Conservation (phyloP, 1,140 invertebrate species). For the Coenobita brevimanus region DNA sequence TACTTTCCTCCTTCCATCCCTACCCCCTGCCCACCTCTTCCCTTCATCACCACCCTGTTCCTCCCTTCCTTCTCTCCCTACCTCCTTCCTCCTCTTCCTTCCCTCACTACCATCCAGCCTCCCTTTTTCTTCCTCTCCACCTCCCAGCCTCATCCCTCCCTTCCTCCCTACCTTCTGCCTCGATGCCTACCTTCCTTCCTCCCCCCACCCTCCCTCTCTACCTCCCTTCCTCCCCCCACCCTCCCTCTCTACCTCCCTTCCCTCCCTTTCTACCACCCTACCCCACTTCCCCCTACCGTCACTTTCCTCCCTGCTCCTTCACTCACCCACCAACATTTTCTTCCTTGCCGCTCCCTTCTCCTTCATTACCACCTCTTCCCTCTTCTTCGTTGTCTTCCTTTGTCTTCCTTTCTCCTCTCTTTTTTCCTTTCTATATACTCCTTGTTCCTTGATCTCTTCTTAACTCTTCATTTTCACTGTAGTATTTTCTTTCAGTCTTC, state of each 20-base stretch:
- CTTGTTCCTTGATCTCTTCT: no score
- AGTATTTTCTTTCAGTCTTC: no score
- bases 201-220: not conserved
- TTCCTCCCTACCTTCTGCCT: no score
- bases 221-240: not conserved
- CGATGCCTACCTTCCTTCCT: constrained; percentile 4
- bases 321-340: not conserved
- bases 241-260: not conserved
- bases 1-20: no score
- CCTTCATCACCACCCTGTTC: not conserved
- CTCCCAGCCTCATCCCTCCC: not conserved
- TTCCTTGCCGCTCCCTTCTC: not conserved
- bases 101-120: not conserved
- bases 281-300: no score
- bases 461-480: no score
- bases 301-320: not conserved
- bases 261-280: not conserved
- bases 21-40: not conserved
- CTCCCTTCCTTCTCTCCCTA: not conserved
- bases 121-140: not conserved
- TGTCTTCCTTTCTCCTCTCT: no score
- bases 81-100: not conserved
- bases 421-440: no score
- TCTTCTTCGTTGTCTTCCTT: not conserved
- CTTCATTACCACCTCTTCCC: no score